Base-by-base conservation (phyloP, 2,888 invertebrate species). In the Pseudeuparius sepicola region DNA sequence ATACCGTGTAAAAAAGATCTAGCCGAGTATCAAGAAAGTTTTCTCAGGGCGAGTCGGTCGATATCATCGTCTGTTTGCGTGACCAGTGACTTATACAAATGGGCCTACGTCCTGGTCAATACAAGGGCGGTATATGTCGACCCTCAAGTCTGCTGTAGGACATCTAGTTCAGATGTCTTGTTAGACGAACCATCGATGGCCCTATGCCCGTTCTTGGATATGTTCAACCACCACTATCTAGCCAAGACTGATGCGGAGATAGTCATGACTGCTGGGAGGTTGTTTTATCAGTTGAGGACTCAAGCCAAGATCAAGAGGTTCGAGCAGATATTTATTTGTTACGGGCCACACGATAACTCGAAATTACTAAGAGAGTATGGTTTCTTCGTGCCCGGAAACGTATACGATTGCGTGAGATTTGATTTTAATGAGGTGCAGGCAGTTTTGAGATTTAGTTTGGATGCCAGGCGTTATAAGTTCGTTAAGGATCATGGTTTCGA, bases 301-400 rank as follows among this genome's bases (percentile, higher is more conserved):
- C 54, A 63, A 24, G 66, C 58, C 34, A 45, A 57, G 2, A 78
- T 75, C 54, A 60, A 67, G 32, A 69, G 72, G 36, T 73, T 74
- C 56, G 65, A 75, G 20, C 81, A 93, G 66, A 75, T 89, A 34
- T 92, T 86, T 57, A 92, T 93, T 48, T 85, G 81, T 48, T 93
- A 93, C 55, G 93, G 92, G 1, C 67, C 76, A 23, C 82, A 89
- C 55, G 73, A 79, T 48, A 93, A 85, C 63, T 59, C 73, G 1
- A 83, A 81, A 57, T 64, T 93, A n/a, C 72, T 85, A 17, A 66
- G 78, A 0, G 87, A 93, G 51, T 93, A 93, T 65, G 93, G 93
- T 1, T 93, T 93, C 59, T 77, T 74, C 35, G 44, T 56, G 15
- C 46, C 50, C 4, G 44, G 39, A n/a, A 56, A 56, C 41, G 30